Percentiles rank a stretch among this genome's conserved stretches.
These are phyloP conservation scores for Hemithea aestivaria DNA, from an alignment of 2,888 invertebrate species.

Conservation along the genomic window DNA sequence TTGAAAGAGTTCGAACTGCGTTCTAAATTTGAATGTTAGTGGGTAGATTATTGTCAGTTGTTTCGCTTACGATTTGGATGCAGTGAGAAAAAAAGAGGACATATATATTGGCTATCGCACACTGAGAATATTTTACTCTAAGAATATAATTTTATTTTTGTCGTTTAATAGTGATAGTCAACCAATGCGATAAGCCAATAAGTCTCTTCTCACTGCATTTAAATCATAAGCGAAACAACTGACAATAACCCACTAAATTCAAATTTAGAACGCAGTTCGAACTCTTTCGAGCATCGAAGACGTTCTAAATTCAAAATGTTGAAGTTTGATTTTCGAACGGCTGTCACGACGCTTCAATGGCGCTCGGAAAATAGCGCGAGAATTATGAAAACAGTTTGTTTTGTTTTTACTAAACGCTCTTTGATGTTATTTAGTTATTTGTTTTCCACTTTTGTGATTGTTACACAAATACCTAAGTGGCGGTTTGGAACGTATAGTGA, in stretches of 20 bases:
- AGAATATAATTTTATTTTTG: too few relatives aligned
- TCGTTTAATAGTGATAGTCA: too few relatives aligned
- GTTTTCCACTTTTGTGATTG: constrained; percentile 16
- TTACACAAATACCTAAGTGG: constrained; percentile 12
- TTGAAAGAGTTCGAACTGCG: constrained; percentile 68
- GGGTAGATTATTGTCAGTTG: constrained; percentile 18
- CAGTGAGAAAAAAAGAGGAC: too few relatives aligned
- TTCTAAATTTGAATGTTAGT: constrained; percentile 75
- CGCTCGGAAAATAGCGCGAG: constrained; percentile 44
- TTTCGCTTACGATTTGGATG: neutral
- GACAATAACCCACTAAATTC: constrained; percentile 41
- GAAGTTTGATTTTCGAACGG: constrained; percentile 62
- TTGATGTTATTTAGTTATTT: constrained; percentile 30
- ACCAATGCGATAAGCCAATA: too few relatives aligned
- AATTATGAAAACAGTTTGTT: constrained; percentile 53
- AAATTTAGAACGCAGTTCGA: constrained; percentile 69
- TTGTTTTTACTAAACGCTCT: constrained; percentile 35
- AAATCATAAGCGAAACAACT: neutral
- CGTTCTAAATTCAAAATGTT: constrained; percentile 77
- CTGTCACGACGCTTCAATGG: constrained; percentile 61
- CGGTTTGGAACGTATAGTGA: constrained; percentile 7
- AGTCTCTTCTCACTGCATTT: too few relatives aligned
- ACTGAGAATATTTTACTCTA: too few relatives aligned
- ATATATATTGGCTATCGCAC: too few relatives aligned
- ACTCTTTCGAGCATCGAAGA: constrained; percentile 77